Evolutionary conservation across 2,113 vertebrate genomes (phyloP).

Genomic region (Eclectus roratus): DNA sequence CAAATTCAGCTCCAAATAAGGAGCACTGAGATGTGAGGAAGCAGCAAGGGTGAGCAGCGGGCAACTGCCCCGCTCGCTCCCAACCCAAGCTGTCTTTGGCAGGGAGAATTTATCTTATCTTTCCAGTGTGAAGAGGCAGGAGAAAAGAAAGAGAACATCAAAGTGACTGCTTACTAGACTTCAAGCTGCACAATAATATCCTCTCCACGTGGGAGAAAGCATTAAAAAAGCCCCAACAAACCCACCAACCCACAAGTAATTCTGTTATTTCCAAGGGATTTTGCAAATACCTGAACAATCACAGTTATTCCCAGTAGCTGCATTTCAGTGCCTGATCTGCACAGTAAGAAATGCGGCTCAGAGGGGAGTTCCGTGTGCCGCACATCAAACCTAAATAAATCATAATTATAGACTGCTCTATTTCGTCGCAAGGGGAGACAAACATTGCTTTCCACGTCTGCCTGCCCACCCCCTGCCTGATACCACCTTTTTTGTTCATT

Average conservation of each 20-base stretch:
- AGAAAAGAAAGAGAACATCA: not conserved
- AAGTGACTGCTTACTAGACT: not conserved
- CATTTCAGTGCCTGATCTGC: not conserved
- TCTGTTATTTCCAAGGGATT: not conserved
- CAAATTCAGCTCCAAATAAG: not conserved
- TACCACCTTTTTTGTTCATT: not conserved
- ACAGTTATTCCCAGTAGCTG: not conserved
- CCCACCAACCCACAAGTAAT: not conserved
- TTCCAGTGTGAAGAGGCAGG: not conserved
- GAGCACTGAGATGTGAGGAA: not conserved
- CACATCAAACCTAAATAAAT: slow-evolving; percentile 17
- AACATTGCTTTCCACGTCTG: not conserved
- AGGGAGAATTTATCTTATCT: not conserved
- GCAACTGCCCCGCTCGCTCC: not conserved
- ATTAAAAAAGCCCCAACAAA: not conserved
- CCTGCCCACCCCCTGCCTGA: not conserved
- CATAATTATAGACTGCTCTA: not conserved
- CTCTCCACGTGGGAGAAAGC: not conserved
- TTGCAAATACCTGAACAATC: not conserved
- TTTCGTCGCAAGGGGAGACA: not conserved
- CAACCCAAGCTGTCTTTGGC: not conserved
- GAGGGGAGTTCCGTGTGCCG: not conserved
- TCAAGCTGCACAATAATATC: not conserved
- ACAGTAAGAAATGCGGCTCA: not conserved
- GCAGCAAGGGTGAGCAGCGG: accelerated